A percentile compares a stretch with the other conserved stretches of the same genome.
Evolutionary conservation across 2,113 vertebrate genomes (phyloP).

Genomic region (Hymenochirus boettgeri): DNA sequence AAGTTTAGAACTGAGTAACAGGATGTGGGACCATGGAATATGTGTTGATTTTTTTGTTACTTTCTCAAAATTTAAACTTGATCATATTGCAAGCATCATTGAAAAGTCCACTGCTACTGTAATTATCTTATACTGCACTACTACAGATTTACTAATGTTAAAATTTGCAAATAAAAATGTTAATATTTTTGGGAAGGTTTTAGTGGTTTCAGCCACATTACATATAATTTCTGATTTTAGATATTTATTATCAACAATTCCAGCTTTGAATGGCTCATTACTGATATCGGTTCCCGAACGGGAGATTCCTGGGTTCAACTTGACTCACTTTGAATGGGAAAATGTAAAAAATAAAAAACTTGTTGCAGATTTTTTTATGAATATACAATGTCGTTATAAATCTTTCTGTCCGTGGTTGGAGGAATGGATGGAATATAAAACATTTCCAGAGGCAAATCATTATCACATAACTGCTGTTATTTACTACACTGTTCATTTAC

Average conservation of each 20-base stretch:
- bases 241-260: not conserved
- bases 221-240: not conserved
- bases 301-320: not conserved
- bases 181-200: not conserved
- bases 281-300: not conserved
- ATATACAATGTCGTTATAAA: not conserved
- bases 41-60: not conserved
- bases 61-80: not conserved
- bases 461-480: not conserved
- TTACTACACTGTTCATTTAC: not conserved
- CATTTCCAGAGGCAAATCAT: too few relatives aligned
- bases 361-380: not conserved
- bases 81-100: not conserved
- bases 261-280: conserved; percentile 5
- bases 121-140: not conserved
- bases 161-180: too few relatives aligned
- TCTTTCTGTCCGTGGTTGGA: not conserved
- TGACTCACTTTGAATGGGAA: not conserved
- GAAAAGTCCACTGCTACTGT: not conserved
- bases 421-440: too few relatives aligned
- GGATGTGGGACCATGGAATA: not conserved
- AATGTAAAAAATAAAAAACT: not conserved
- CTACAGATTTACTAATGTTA: not conserved
- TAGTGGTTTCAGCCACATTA: not conserved
- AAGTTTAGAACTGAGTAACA: not conserved